These are phyloP conservation scores for Hyperoplus lanceolatus DNA, from an alignment of 2,797 vertebrate species.

Conservation along the genomic window DNA sequence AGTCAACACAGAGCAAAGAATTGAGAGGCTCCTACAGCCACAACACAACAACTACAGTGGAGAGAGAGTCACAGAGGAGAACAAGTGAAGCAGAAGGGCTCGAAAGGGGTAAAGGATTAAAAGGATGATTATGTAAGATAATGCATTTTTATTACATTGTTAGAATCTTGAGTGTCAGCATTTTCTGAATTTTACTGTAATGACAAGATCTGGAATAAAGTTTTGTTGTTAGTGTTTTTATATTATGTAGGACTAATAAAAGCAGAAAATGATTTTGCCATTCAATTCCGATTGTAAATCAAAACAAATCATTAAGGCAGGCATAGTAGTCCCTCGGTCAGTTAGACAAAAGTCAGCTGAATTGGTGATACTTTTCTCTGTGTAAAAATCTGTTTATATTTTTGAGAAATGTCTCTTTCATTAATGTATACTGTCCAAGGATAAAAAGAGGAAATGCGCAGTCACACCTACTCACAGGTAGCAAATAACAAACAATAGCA, in stretches of 20 bases:
- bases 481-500: not conserved
- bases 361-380: slow-evolving; percentile 5
- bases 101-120: not conserved
- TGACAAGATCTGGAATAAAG: not conserved
- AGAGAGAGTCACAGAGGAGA: slow-evolving; percentile 28
- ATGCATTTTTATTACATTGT: slow-evolving; percentile 1
- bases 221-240: not conserved
- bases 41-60: slow-evolving; percentile 58
- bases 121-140: slow-evolving; percentile 1
- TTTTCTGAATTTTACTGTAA: not conserved
- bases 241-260: not conserved
- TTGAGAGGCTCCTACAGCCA: slow-evolving; percentile 53
- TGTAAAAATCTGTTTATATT: not conserved
- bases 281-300: slow-evolving; percentile 4
- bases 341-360: not conserved
- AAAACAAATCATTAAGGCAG: not conserved
- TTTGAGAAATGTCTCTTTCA: not conserved
- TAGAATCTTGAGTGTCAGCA: not conserved
- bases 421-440: too few relatives aligned
- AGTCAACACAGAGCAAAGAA: slow-evolving; percentile 63
- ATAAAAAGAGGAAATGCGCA: not conserved
- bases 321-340: not conserved
- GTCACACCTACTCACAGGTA: not conserved
- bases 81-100: slow-evolving; percentile 7
- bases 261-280: not conserved